Evolutionary conservation across 2,888 invertebrate genomes (phyloP).

Genomic region (Polietes domitor): DNA sequence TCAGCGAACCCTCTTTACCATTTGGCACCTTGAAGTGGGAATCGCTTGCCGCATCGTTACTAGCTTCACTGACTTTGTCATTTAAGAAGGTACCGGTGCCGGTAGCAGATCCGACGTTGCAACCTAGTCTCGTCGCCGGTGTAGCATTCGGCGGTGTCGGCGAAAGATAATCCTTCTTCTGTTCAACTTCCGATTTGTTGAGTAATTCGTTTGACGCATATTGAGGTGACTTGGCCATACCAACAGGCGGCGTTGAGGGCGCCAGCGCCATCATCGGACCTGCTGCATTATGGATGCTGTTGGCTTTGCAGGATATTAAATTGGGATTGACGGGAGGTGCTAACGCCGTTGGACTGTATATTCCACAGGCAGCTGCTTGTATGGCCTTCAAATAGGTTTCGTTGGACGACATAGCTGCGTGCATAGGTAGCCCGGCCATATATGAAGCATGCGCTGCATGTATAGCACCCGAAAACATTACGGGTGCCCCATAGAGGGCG

Average conservation of each 20-base stretch:
- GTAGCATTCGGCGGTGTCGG: constrained; percentile 27
- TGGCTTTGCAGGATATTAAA: constrained; percentile 44
- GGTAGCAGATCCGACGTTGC: background rate
- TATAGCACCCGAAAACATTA: constrained; percentile 63
- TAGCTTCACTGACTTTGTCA: constrained; percentile 71
- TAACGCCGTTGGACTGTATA: constrained; percentile 57
- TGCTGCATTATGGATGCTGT: constrained; percentile 50
- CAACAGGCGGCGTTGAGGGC: constrained; percentile 43
- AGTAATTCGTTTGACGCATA: constrained; percentile 40
- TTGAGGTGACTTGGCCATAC: constrained; percentile 48
- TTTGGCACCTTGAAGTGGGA: constrained; percentile 81
- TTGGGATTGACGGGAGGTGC: constrained; percentile 50
- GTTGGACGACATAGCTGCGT: constrained; percentile 58
- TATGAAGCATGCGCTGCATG: constrained; percentile 69
- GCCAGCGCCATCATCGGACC: constrained; percentile 59
- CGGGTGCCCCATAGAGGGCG: constrained; percentile 68
- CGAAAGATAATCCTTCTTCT: constrained; percentile 39
- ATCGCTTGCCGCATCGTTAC: constrained; percentile 66
- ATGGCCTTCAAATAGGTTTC: constrained; percentile 61
- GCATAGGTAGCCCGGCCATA: constrained; percentile 49
- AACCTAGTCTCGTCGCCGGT: constrained; percentile 27
- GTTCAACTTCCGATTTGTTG: constrained; percentile 45
- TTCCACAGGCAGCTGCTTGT: constrained; percentile 60
- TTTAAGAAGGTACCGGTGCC: constrained; percentile 70
- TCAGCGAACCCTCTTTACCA: constrained; percentile 85